Percentiles rank a stretch among this genome's conserved stretches.
Evolutionary conservation across 2,113 vertebrate genomes (phyloP).

Genomic region (Malurus melanocephalus): DNA sequence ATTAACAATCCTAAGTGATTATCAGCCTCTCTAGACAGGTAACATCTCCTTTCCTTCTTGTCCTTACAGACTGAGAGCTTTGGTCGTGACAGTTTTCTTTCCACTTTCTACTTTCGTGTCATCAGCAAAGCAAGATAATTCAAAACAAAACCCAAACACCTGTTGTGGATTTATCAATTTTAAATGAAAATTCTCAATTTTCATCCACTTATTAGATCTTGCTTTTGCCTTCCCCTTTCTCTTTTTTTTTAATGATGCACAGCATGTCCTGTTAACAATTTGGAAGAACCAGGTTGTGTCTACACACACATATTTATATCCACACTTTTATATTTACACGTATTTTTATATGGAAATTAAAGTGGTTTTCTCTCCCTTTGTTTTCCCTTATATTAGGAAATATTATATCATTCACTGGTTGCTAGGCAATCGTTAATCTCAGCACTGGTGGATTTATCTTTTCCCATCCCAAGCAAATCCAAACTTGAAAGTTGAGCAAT

Average conservation of each 20-base stretch:
- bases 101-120: background rate
- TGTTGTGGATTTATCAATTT: background rate
- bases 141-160: background rate
- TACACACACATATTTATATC: background rate
- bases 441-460: background rate
- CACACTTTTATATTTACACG: background rate
- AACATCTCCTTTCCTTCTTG: background rate
- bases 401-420: background rate
- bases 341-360: background rate
- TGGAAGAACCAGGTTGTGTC: background rate
- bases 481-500: background rate
- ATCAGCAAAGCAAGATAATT: background rate
- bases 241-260: background rate
- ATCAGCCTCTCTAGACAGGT: background rate
- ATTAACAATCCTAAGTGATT: background rate
- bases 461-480: background rate
- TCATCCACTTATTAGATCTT: background rate
- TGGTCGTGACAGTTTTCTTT: background rate
- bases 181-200: background rate
- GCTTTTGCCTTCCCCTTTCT: background rate
- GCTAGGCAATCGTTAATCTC: slow-evolving; percentile 6
- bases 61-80: background rate
- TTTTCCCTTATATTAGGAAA: background rate
- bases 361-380: background rate
- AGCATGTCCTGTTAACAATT: background rate